Conservation (phyloP, 1,140 invertebrate species). For the Drosophila jambulina region DNA sequence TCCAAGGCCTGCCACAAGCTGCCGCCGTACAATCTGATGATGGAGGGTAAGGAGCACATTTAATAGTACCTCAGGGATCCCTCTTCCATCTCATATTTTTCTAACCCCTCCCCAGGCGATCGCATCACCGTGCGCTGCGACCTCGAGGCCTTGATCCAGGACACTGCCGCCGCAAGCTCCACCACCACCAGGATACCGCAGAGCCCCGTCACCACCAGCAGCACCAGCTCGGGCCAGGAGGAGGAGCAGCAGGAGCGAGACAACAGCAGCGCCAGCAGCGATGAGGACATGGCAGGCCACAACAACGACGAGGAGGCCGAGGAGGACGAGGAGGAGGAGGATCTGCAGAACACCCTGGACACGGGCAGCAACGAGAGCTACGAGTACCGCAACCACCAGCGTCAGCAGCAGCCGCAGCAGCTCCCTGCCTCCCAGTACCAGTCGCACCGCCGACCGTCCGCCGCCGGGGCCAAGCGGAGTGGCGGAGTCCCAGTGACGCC, state of each 20-base stretch:
- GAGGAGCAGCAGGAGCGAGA: constrained; percentile 35
- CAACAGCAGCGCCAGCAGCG: constrained; percentile 30
- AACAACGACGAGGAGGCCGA: constrained; percentile 35
- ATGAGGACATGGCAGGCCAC: constrained; percentile 24
- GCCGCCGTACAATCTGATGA: constrained; percentile 88
- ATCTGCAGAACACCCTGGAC: constrained; percentile 66
- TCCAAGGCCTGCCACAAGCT: constrained; percentile 92
- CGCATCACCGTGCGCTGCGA: constrained; percentile 92
- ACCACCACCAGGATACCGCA: constrained; percentile 17
- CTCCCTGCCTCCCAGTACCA: constrained; percentile 8
- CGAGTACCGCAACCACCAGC: constrained; percentile 55
- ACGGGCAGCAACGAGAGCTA: constrained; percentile 56
- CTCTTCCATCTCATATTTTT: too few species aligned
- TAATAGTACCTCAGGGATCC: background rate
- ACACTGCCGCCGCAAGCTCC: constrained; percentile 34
- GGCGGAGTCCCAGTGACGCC: constrained; percentile 28
- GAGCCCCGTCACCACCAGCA: constrained; percentile 22
- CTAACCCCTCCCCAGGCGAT: constrained; percentile 86
- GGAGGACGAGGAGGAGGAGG: constrained; percentile 56
- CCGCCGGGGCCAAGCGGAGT: constrained; percentile 19
- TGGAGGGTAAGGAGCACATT: constrained; percentile 88
- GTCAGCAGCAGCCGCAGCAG: constrained; percentile 6
- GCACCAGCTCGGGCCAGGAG: constrained; percentile 21
- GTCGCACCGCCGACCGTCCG: constrained; percentile 12
- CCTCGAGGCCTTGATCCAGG: constrained; percentile 89